Base-by-base conservation (phyloP, 2,888 invertebrate genomes). In the Rotaria magnacalcarata region DNA sequence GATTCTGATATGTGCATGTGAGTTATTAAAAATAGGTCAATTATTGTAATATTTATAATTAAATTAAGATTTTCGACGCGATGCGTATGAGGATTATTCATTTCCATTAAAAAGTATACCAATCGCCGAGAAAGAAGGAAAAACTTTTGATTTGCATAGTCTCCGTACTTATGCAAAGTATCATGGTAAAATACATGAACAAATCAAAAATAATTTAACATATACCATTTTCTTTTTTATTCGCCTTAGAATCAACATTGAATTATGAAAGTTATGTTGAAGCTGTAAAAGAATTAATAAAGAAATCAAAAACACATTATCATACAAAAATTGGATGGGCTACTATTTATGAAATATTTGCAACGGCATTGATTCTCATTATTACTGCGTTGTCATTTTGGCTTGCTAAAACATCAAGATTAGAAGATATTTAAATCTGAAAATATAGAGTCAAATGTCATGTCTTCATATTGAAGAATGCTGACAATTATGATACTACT, bases 381-480 rank as follows among this genome's bases (percentile, higher is more conserved):
- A 21, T 47, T n/a, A 47, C 47, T 24, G 43, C 4, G 8, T 11
- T 80, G 24, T 8, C 80, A 80, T 47, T 47, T 47, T 47, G 21
- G 47, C n/a, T 80, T 24, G 80, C 67, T 67, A 34, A 5, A 41
- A 6, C 19, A 34, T 60, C 58, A 27, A n/a, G 27, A 60, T 7
- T 27, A 14, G 58, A 60, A n/a, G n/a, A 60, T n/a, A 11, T n/a
- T 34, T 27, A 34, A 67, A 67, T 67, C 34, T 16, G 3, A 19
- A 67, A 27, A 16, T 27, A 56, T 56, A 19, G 34, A 67, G 27
- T 67, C 27, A 67, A 34, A 34, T 67, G 14, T 67, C 10, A 34
- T 67, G 67, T 34, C 67, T 67, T 67, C 67, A 67, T 67, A 67
- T 67, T 67, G 67, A 67, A 67, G 67, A 67, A 67, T 19, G 14